phyloP scores from a whole-genome alignment of 2,888 invertebrate species.

The Zhuqinia jingwanae region DNA sequence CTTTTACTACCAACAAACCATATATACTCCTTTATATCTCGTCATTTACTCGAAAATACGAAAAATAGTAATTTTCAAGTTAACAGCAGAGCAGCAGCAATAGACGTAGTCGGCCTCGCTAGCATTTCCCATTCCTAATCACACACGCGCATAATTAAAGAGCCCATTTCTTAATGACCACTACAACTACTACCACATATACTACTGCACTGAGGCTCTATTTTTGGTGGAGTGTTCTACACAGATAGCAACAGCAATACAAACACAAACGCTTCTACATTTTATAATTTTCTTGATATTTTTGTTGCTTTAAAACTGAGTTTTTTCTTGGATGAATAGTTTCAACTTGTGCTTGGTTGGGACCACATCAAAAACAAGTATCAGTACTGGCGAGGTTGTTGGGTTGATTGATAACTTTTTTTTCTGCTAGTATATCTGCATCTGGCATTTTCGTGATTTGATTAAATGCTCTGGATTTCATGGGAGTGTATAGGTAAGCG shows the following conservation, averaged over 20 bases:
- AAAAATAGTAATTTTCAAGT: not conserved
- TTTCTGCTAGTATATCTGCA: no score
- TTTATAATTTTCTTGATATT: not conserved
- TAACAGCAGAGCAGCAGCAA: no score
- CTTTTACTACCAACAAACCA: not conserved
- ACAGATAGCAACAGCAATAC: not conserved
- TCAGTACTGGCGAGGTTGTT: not conserved
- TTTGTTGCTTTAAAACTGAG: not conserved
- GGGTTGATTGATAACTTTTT: no score
- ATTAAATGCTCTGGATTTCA: no score
- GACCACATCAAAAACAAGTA: not conserved
- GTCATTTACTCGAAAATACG: not conserved
- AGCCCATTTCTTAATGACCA: constrained; percentile 10
- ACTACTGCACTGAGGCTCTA: no score
- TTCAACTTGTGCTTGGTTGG: not conserved
- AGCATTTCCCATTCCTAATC: not conserved
- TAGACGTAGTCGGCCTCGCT: not conserved
- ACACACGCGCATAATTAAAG: not conserved
- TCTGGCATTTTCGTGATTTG: no score
- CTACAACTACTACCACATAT: not conserved
- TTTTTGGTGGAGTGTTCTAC: not conserved
- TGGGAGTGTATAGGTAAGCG: no score
- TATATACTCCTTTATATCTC: not conserved
- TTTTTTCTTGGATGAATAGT: not conserved
- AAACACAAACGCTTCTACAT: not conserved